Evolutionary conservation across 1,140 invertebrate genomes (phyloP).

Genomic region (Leucophenga varia): DNA sequence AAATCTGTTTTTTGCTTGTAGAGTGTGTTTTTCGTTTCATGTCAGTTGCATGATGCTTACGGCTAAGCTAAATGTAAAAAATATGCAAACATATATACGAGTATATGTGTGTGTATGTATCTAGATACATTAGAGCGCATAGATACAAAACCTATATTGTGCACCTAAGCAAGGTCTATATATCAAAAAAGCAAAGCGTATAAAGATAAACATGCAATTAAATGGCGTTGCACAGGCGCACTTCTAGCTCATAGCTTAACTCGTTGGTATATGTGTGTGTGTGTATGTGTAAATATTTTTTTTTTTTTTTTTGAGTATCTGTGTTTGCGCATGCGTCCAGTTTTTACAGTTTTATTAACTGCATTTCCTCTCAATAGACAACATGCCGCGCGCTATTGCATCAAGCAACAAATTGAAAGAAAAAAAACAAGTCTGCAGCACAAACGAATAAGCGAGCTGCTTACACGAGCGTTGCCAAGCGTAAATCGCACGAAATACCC

Average conservation of each 20-base stretch:
- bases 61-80: too few species aligned
- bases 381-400: slow-evolving; percentile 36
- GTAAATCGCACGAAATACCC: slow-evolving; percentile 49
- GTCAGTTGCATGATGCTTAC: too few species aligned
- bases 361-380: too few species aligned
- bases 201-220: slow-evolving; percentile 52
- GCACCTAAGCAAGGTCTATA: too few species aligned
- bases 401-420: slow-evolving; percentile 16
- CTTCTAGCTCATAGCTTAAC: neutral
- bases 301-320: slow-evolving; percentile 11
- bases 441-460: slow-evolving; percentile 33
- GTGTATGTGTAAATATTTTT: slow-evolving; percentile 14
- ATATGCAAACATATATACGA: too few species aligned
- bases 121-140: too few species aligned
- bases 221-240: slow-evolving; percentile 45
- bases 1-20: too few species aligned
- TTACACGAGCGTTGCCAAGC: slow-evolving; percentile 41
- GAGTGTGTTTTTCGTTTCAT: too few species aligned
- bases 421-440: slow-evolving; percentile 11
- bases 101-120: too few species aligned
- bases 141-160: too few species aligned
- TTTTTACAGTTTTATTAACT: slow-evolving; percentile 55
- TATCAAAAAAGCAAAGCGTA: too few species aligned
- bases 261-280: slow-evolving; percentile 11
- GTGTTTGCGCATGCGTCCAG: slow-evolving; percentile 48